A percentile compares a stretch with the other conserved stretches of the same genome.
phyloP scores from a whole-genome alignment of 2,888 invertebrate genomes.

The Thereva unica region DNA sequence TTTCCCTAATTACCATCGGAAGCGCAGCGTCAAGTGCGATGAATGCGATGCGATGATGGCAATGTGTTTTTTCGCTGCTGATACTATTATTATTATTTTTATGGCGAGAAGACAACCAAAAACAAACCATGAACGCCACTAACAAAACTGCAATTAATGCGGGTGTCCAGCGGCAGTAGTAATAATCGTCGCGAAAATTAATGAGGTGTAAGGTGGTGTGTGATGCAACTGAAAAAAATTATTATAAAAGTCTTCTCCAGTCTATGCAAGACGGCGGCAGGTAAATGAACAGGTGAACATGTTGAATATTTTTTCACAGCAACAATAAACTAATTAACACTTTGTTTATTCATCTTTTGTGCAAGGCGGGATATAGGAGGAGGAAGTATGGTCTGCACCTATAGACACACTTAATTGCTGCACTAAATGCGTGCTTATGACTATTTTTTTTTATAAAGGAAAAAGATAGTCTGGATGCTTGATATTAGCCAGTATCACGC shows the following conservation, averaged over 20 bases:
- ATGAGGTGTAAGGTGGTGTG: not conserved
- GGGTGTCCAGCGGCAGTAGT: conserved; percentile 10
- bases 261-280: too few species aligned
- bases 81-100: too few species aligned
- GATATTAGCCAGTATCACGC: conserved; percentile 14
- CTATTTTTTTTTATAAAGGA: too few species aligned
- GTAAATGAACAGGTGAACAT: too few species aligned
- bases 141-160: conserved; percentile 19
- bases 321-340: conserved; percentile 30
- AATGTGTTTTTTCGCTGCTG: too few species aligned
- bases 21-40: not conserved
- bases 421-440: conserved; percentile 30
- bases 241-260: too few species aligned
- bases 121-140: conserved; percentile 2
- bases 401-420: conserved; percentile 17
- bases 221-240: too few species aligned
- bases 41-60: too few species aligned
- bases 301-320: not conserved
- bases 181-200: conserved; percentile 3
- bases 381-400: conserved; percentile 1
- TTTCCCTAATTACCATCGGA: conserved; percentile 10
- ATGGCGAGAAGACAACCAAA: not conserved
- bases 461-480: conserved; percentile 10
- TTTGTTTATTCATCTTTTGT: not conserved
- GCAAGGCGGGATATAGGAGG: not conserved